phyloP scores from a whole-genome alignment of 2,888 invertebrate genomes.

The Automeris io region DNA sequence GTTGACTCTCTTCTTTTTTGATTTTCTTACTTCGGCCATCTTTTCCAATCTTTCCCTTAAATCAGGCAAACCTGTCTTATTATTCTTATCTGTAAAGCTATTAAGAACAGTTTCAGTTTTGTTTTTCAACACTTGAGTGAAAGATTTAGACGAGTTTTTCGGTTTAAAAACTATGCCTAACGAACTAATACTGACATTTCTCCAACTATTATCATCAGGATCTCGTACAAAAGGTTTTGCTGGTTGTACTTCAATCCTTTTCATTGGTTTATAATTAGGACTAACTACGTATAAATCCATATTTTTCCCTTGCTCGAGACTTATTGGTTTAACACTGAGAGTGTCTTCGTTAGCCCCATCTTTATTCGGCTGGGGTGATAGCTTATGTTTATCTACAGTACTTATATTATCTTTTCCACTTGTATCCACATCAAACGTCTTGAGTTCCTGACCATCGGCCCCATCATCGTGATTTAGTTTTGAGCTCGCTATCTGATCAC shows the following conservation, averaged over 20 bases:
- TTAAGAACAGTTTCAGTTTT: slow-evolving; percentile 59
- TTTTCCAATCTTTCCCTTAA: slow-evolving; percentile 57
- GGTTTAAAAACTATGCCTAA: slow-evolving; percentile 68
- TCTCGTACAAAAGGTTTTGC: slow-evolving; percentile 51
- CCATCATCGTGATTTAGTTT: slow-evolving; percentile 22
- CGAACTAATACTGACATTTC: slow-evolving; percentile 67
- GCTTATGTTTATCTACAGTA: too few relatives aligned
- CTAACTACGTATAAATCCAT: slow-evolving; percentile 43
- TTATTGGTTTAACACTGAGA: slow-evolving; percentile 48
- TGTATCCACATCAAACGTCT: slow-evolving; percentile 4
- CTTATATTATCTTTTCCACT: slow-evolving; percentile 1
- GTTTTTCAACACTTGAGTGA: slow-evolving; percentile 62
- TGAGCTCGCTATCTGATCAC: slow-evolving; percentile 34
- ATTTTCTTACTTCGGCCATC: slow-evolving; percentile 58
- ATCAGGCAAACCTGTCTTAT: slow-evolving; percentile 45
- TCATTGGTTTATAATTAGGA: slow-evolving; percentile 58
- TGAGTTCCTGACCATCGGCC: slow-evolving; percentile 9
- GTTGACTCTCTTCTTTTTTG: slow-evolving; percentile 53
- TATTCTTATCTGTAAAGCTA: slow-evolving; percentile 39
- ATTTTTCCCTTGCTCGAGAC: slow-evolving; percentile 34
- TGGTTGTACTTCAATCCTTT: slow-evolving; percentile 58
- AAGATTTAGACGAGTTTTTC: slow-evolving; percentile 62
- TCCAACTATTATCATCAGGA: slow-evolving; percentile 69
- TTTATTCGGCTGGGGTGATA: background rate
- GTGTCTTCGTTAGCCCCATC: slow-evolving; percentile 21